Percentiles rank a stretch among this genome's conserved stretches.
These are phyloP conservation scores for Drosophila engyochracea DNA, from an alignment of 2,888 invertebrate species.

Conservation along the genomic window DNA sequence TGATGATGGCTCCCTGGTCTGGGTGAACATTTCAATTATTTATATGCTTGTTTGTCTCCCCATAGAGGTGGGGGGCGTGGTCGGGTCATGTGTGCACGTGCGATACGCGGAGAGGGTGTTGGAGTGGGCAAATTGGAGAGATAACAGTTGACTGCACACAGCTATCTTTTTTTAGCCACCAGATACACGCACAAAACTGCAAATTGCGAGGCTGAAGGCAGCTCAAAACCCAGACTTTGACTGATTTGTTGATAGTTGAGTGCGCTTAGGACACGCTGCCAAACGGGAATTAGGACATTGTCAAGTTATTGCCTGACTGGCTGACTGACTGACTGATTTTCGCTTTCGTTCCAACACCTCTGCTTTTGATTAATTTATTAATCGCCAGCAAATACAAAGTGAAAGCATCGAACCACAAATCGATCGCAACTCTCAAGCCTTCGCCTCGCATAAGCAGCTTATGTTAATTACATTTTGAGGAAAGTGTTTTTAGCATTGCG, in stretches of 20 bases:
- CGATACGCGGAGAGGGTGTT: slow-evolving; percentile 18
- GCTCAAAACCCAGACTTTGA: slow-evolving; percentile 62
- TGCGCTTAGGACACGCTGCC: slow-evolving; percentile 42
- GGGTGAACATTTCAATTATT: slow-evolving; percentile 77
- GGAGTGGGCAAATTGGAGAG: slow-evolving; percentile 3
- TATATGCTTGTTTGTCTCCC: slow-evolving; percentile 76
- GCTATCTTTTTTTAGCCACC: slow-evolving; percentile 62
- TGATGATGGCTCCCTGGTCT: slow-evolving; percentile 20
- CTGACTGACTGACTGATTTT: neutral
- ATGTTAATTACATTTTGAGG: slow-evolving; percentile 75
- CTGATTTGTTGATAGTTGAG: slow-evolving; percentile 74
- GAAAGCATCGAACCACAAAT: slow-evolving; percentile 31
- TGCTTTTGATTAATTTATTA: slow-evolving; percentile 61
- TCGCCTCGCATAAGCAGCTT: slow-evolving; percentile 60
- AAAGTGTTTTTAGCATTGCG: slow-evolving; percentile 26
- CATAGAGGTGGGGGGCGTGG: slow-evolving; percentile 10
- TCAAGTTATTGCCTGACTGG: slow-evolving; percentile 4
- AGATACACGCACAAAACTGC: slow-evolving; percentile 55
- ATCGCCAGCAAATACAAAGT: slow-evolving; percentile 57
- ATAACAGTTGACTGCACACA: slow-evolving; percentile 76
- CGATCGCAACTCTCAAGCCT: neutral
- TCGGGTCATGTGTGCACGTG: slow-evolving; percentile 52
- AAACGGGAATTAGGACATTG: slow-evolving; percentile 14
- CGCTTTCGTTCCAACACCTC: slow-evolving; percentile 55
- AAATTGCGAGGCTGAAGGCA: slow-evolving; percentile 53